These are phyloP conservation scores for Orbicella faveolata DNA, from an alignment of 64 coral and sea anemone genomes.

Conservation along the genomic window DNA sequence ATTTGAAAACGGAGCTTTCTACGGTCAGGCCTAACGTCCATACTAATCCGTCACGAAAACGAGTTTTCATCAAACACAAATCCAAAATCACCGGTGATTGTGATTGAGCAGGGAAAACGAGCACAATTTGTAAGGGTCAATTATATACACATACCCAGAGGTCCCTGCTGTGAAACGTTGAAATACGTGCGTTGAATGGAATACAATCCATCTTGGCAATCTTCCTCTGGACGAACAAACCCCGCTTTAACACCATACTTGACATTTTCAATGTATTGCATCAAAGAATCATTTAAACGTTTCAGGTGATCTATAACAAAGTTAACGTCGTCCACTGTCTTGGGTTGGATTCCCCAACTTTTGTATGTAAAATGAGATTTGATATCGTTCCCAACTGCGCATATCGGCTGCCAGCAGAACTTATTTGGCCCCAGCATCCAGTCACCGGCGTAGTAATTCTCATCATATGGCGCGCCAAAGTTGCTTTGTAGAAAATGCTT, in stretches of 20 bases:
- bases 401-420: constrained; percentile 90
- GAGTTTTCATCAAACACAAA: too few relatives aligned
- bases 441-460: constrained; percentile 96
- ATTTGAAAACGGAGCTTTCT: too few relatives aligned
- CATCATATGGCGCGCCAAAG: constrained; percentile 91
- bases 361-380: constrained; percentile 64
- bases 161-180: constrained; percentile 40
- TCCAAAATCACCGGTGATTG: too few relatives aligned
- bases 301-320: constrained; percentile 83
- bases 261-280: constrained; percentile 82
- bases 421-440: constrained; percentile 94
- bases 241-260: constrained; percentile 82
- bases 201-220: constrained; percentile 78
- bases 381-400: constrained; percentile 72
- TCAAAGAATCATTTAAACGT: constrained; percentile 53
- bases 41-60: too few relatives aligned
- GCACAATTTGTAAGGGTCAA: background rate
- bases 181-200: constrained; percentile 63
- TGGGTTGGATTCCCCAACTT: constrained; percentile 62
- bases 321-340: constrained; percentile 55
- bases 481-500: constrained; percentile 87
- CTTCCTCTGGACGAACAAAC: constrained; percentile 77
- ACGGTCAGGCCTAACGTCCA: too few relatives aligned
- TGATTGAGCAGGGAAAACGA: too few relatives aligned
- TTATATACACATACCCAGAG: constrained; percentile 42